phyloP scores from a whole-genome alignment of 1,140 invertebrate genomes.

The Matsumurasca onukii region DNA sequence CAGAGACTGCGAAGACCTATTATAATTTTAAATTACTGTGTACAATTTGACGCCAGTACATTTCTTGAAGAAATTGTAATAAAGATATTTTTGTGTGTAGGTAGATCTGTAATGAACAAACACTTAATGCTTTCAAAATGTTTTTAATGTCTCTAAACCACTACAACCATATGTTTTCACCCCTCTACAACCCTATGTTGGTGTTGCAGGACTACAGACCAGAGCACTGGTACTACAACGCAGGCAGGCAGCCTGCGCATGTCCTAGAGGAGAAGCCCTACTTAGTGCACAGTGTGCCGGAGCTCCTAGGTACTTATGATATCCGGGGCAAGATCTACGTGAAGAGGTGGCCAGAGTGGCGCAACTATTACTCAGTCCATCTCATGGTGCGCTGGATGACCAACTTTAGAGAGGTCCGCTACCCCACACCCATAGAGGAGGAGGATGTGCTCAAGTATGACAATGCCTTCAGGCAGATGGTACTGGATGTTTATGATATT shows the following conservation, averaged over 20 bases:
- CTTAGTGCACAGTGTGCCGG: slow-evolving; percentile 41
- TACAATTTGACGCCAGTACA: no score
- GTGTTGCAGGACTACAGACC: slow-evolving; percentile 38
- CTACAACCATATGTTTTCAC: no score
- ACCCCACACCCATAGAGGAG: slow-evolving; percentile 2
- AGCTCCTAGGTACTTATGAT: slow-evolving; percentile 41
- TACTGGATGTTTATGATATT: slow-evolving; percentile 13
- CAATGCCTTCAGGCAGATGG: neutral
- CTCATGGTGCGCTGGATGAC: slow-evolving; percentile 7
- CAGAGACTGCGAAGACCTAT: no score
- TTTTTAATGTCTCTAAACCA: no score
- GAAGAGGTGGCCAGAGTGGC: slow-evolving; percentile 33
- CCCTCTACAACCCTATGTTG: no score
- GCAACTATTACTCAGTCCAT: slow-evolving; percentile 33
- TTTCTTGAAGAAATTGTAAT: no score
- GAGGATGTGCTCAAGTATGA: slow-evolving; percentile 14
- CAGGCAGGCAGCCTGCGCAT: slow-evolving; percentile 41
- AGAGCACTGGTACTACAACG: slow-evolving; percentile 45
- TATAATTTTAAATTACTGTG: no score
- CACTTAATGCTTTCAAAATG: no score
- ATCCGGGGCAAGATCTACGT: slow-evolving; percentile 24
- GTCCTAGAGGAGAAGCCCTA: slow-evolving; percentile 41
- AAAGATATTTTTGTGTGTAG: no score
- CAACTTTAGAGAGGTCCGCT: slow-evolving; percentile 1
- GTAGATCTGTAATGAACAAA: no score